phyloP scores from a whole-genome alignment of 2,888 invertebrate species.

The Carpatolechia fugitivella region DNA sequence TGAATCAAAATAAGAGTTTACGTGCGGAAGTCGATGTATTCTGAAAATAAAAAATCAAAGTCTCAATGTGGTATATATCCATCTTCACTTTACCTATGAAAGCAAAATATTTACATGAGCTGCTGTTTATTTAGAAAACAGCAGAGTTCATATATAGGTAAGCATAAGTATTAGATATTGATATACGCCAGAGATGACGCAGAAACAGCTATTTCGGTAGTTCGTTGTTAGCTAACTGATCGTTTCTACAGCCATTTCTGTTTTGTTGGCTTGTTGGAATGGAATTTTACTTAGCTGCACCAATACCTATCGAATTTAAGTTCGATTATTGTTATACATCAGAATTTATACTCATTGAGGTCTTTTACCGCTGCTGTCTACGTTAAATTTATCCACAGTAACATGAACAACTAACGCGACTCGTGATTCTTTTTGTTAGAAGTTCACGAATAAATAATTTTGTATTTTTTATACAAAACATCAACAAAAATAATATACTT shows the following conservation, averaged over 20 bases:
- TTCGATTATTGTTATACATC: too few species aligned
- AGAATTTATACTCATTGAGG: too few species aligned
- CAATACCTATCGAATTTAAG: too few species aligned
- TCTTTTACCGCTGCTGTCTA: too few species aligned
- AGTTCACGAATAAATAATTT: too few species aligned
- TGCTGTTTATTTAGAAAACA: slow-evolving; percentile 32
- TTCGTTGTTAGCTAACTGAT: slow-evolving; percentile 36
- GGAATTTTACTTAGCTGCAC: neutral
- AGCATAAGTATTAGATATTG: slow-evolving; percentile 26
- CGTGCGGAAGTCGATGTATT: slow-evolving; percentile 42
- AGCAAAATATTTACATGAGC: slow-evolving; percentile 45
- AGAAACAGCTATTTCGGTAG: slow-evolving; percentile 40
- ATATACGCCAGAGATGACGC: slow-evolving; percentile 47
- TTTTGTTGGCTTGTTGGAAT: neutral
- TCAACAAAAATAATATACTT: too few species aligned
- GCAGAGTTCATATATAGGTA: slow-evolving; percentile 23
- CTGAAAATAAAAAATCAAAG: slow-evolving; percentile 36
- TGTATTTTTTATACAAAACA: too few species aligned
- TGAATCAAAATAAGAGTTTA: slow-evolving; percentile 24
- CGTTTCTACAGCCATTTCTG: slow-evolving; percentile 35
- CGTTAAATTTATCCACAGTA: too few species aligned
- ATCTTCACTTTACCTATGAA: slow-evolving; percentile 25
- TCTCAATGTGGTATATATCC: slow-evolving; percentile 10
- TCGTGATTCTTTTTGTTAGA: too few species aligned
- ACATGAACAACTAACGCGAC: too few species aligned